A percentile compares a stretch with the other conserved stretches of the same genome.
Conservation (phyloP, 2,113 vertebrate species). For the Etheostoma spectabile region DNA sequence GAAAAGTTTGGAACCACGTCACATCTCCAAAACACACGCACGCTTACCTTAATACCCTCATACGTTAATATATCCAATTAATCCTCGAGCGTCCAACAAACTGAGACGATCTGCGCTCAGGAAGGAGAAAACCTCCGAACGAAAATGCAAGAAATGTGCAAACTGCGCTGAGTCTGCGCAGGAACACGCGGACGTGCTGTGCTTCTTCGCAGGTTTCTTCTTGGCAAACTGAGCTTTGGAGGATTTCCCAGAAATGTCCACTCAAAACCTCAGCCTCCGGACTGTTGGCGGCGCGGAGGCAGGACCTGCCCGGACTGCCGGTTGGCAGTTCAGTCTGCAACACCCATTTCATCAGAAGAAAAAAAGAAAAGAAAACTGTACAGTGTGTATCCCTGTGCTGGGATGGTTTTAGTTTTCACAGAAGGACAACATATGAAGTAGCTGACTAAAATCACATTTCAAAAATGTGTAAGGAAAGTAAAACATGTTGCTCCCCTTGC, state of each 20-base stretch:
- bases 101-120: slow-evolving; percentile 4
- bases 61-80: neutral
- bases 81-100: slow-evolving; percentile 9
- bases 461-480: neutral
- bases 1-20: slow-evolving; percentile 31
- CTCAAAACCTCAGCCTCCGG: slow-evolving; percentile 71
- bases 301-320: slow-evolving; percentile 64
- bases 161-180: slow-evolving; percentile 12
- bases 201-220: slow-evolving; percentile 53
- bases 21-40: slow-evolving; percentile 18
- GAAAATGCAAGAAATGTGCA: neutral
- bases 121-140: neutral
- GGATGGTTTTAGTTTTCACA: neutral
- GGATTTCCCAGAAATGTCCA: slow-evolving; percentile 75
- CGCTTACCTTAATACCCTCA: neutral
- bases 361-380: neutral
- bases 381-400: neutral
- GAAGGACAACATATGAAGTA: neutral
- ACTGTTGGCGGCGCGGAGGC: slow-evolving; percentile 59
- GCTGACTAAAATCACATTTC: neutral
- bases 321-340: slow-evolving; percentile 60
- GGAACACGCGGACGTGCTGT: slow-evolving; percentile 29
- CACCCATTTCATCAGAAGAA: slow-evolving; percentile 17
- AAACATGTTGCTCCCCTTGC: neutral
- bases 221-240: slow-evolving; percentile 62